Percentiles rank a stretch among this genome's conserved stretches.
Conservation (phyloP, 2,113 vertebrate species). For the Sinocyclocheilus maitianheensis region DNA sequence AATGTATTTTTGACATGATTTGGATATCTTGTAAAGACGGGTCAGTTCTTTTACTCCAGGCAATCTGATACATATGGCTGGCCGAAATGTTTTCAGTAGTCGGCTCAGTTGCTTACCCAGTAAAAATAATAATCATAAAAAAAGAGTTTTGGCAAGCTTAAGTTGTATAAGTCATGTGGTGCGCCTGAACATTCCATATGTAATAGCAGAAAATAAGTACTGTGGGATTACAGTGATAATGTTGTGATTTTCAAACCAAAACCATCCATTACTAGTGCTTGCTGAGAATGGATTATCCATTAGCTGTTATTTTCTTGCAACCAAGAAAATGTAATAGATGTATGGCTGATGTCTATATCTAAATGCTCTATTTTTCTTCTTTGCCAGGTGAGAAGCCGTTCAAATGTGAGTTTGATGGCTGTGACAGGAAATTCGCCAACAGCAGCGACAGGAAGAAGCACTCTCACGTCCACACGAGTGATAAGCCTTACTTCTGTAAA, state of each 20-base stretch:
- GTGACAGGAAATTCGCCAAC: conserved; percentile 97
- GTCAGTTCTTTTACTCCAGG: neutral
- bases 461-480: conserved; percentile 94
- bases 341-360: neutral
- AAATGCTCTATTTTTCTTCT: conserved; percentile 50
- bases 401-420: conserved; percentile 97
- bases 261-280: neutral
- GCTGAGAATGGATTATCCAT: neutral
- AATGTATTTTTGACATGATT: neutral
- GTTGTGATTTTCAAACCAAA: neutral
- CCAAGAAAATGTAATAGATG: neutral
- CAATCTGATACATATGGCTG: neutral
- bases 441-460: conserved; percentile 98
- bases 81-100: neutral
- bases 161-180: conserved; percentile 11
- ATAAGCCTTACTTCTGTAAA: conserved; percentile 98
- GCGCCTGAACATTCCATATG: conserved; percentile 11
- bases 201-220: conserved; percentile 12
- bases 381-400: conserved; percentile 94
- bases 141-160: neutral
- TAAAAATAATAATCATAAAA: neutral
- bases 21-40: neutral
- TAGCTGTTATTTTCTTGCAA: neutral
- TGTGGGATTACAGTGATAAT: conserved; percentile 1
- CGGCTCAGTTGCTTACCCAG: neutral